These are phyloP conservation scores for Drosophila cognata DNA, from an alignment of 2,888 invertebrate species.

Conservation along the genomic window DNA sequence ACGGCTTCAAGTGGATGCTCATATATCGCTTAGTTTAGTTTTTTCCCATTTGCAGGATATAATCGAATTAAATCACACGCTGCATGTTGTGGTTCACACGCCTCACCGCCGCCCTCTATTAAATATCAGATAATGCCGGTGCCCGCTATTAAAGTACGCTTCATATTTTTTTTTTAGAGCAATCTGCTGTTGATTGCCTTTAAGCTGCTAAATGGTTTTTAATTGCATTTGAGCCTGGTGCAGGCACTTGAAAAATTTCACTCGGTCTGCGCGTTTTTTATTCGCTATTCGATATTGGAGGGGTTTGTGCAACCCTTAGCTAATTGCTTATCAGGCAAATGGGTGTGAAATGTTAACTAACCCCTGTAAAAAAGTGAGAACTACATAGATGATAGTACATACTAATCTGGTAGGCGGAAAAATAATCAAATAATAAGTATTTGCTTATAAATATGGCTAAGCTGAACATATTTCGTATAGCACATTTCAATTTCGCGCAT, in stretches of 20 bases:
- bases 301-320: conserved; percentile 58
- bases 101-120: conserved; percentile 30
- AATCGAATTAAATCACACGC: conserved; percentile 29
- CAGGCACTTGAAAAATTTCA: conserved; percentile 62
- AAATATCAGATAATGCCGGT: conserved; percentile 47
- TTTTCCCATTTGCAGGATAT: conserved; percentile 9
- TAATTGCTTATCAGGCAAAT: conserved; percentile 48
- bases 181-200: conserved; percentile 56
- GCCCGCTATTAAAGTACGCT: conserved; percentile 25
- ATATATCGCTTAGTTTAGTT: background rate
- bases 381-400: conserved; percentile 2
- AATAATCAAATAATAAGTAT: conserved; percentile 4
- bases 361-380: conserved; percentile 11
- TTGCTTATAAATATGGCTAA: background rate
- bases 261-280: conserved; percentile 35
- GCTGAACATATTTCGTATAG: background rate
- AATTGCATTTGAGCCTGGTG: conserved; percentile 64
- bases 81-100: conserved; percentile 47
- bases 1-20: background rate
- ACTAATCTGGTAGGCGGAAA: conserved; percentile 11
- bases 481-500: background rate
- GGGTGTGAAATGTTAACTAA: conserved; percentile 64
- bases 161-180: conserved; percentile 47
- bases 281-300: conserved; percentile 21
- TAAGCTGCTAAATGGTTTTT: conserved; percentile 76